Evolutionary conservation across 2,113 vertebrate genomes (phyloP).

Genomic region (Nanorana parkeri): DNA sequence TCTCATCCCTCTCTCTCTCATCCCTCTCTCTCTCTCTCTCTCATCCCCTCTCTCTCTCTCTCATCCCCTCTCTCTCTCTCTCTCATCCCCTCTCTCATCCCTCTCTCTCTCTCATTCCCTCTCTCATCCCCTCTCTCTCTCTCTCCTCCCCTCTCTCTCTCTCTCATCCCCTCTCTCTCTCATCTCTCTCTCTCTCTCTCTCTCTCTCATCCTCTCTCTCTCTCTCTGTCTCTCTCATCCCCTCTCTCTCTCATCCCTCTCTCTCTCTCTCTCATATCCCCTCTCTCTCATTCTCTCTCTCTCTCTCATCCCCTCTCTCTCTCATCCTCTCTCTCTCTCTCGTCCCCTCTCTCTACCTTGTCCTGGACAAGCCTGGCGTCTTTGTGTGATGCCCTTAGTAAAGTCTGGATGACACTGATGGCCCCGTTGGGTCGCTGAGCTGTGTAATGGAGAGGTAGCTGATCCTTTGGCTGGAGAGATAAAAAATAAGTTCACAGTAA

Average conservation of each 20-base stretch:
- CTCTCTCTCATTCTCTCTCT: neutral
- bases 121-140: no score
- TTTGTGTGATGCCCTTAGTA: conserved; percentile 66
- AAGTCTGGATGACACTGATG: conserved; percentile 58
- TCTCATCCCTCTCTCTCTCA: neutral
- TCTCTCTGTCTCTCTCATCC: neutral
- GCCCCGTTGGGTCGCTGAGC: conserved; percentile 59
- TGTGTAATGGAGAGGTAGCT: conserved; percentile 67
- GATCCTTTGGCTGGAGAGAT: conserved; percentile 59
- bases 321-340: neutral
- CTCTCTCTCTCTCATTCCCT: no score
- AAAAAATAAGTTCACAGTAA: no score
- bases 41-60: no score
- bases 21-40: neutral
- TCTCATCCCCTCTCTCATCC: no score
- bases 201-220: neutral
- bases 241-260: no score
- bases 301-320: neutral
- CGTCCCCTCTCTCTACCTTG: conserved; percentile 61
- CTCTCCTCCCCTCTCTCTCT: no score
- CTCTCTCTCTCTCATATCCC: neutral
- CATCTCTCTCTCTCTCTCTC: neutral
- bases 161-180: neutral
- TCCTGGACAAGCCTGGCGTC: conserved; percentile 64
- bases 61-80: neutral